Evolutionary conservation across 1,140 invertebrate genomes (phyloP).

Genomic region (Procambarus virginalis): DNA sequence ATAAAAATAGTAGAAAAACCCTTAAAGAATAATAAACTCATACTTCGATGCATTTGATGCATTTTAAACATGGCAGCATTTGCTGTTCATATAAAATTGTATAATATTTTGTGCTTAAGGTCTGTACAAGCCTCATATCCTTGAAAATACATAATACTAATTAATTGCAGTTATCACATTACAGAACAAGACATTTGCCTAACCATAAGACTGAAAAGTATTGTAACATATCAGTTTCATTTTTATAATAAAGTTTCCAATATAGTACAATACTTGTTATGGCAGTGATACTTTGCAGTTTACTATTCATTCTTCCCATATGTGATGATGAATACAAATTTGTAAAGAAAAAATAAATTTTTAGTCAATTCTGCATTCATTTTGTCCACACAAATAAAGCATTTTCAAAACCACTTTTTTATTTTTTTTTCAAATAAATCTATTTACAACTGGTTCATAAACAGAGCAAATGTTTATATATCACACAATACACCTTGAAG

Average conservation of each 20-base stretch:
- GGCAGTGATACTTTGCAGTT: background rate
- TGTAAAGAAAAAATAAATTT: background rate
- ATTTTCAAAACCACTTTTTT: background rate
- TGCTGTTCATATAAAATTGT: background rate
- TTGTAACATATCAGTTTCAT: background rate
- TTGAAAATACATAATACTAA: background rate
- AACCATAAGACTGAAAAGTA: background rate
- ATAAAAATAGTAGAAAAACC: background rate
- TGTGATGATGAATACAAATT: background rate
- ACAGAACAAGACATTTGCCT: background rate
- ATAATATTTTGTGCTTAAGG: background rate
- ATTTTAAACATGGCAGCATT: background rate
- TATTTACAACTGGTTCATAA: background rate
- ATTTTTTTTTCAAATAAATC: background rate
- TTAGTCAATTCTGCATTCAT: background rate
- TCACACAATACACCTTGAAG: background rate
- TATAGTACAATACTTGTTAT: background rate
- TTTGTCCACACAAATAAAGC: background rate
- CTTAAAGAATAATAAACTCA: background rate
- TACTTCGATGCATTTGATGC: background rate
- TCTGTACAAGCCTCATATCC: background rate
- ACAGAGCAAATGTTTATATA: background rate
- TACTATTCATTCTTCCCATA: background rate
- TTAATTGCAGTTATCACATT: background rate
- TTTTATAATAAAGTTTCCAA: background rate